Conservation (phyloP, 2,888 invertebrate species). For the Bellardia pandia region DNA sequence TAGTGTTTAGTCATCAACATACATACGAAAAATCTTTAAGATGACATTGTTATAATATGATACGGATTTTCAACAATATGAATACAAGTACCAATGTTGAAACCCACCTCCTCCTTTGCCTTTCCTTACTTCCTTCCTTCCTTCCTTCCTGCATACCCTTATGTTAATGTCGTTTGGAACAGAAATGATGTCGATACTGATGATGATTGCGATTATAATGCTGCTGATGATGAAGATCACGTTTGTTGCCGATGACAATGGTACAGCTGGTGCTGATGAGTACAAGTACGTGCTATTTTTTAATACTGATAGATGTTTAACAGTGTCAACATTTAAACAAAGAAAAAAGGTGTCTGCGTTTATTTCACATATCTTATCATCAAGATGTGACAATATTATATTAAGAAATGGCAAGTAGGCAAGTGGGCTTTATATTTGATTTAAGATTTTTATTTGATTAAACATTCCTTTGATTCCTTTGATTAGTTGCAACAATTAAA, state of each 20-base stretch:
- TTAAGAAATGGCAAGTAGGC: neutral
- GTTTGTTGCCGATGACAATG: neutral
- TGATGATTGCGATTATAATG: conserved; percentile 12
- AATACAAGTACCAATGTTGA: conserved; percentile 11
- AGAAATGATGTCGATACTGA: conserved; percentile 41
- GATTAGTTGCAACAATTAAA: conserved; percentile 14
- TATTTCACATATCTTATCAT: conserved; percentile 19
- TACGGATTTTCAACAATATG: conserved; percentile 20
- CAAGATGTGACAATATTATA: conserved; percentile 2
- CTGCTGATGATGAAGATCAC: conserved; percentile 8
- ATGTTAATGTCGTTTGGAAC: conserved; percentile 42
- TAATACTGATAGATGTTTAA: conserved; percentile 36
- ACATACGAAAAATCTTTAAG: conserved; percentile 53
- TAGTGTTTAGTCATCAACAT: conserved; percentile 47
- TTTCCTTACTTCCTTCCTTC: neutral
- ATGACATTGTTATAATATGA: conserved; percentile 61
- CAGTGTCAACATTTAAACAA: conserved; percentile 35
- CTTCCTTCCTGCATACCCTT: conserved; percentile 8
- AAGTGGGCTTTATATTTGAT: neutral
- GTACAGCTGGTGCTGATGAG: conserved; percentile 18
- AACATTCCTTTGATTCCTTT: neutral
- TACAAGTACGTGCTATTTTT: conserved; percentile 52
- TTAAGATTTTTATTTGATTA: conserved; percentile 1
- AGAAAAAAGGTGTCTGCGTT: neutral
- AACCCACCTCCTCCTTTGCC: neutral